A percentile compares a stretch with the other conserved stretches of the same genome.
Evolutionary conservation across 2,113 vertebrate species (phyloP).

Genomic region (Spermophilus dauricus): DNA sequence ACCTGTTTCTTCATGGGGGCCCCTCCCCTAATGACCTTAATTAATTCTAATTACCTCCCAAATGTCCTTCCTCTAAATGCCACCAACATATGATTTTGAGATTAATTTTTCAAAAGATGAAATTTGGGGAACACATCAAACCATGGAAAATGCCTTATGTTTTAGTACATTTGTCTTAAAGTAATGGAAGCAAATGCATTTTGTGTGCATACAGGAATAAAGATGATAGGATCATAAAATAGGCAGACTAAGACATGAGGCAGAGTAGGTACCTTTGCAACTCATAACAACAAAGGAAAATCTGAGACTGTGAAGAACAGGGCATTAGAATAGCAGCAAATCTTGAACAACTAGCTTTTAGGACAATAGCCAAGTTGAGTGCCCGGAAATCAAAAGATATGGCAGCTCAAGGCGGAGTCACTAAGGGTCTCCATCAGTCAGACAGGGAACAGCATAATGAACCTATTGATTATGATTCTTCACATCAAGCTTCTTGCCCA

Average conservation of each 20-base stretch:
- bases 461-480: conserved; percentile 25
- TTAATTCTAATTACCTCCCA: neutral
- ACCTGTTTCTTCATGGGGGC: neutral
- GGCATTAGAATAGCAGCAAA: neutral
- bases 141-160: neutral
- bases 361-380: neutral
- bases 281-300: neutral
- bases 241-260: neutral
- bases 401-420: neutral
- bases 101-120: neutral
- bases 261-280: neutral
- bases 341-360: neutral
- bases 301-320: neutral
- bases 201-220: neutral
- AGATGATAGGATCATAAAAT: neutral
- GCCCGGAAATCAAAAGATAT: neutral
- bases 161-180: neutral
- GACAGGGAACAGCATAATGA: neutral
- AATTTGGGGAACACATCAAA: neutral
- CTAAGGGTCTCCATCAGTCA: neutral
- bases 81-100: neutral
- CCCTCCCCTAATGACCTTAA: neutral
- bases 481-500: neutral
- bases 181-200: conserved; percentile 28
- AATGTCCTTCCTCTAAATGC: neutral